Base-by-base conservation (phyloP, 2,797 vertebrate genomes). In the Enteromius argenteus region DNA sequence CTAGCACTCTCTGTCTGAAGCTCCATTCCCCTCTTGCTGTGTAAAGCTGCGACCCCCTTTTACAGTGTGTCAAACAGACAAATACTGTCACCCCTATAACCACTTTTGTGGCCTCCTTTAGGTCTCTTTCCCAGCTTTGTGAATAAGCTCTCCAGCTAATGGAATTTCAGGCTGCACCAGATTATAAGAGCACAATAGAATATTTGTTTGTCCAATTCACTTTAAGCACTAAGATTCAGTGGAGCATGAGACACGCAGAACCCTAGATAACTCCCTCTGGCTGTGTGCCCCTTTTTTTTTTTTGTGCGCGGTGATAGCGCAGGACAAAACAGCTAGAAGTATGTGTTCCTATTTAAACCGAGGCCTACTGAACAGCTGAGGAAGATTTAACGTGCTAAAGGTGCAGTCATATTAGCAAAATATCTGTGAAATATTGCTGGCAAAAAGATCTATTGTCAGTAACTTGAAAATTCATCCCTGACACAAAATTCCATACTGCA, bases 281-380 rank as follows among this genome's bases (percentile, higher is more conserved):
- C 92, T 14, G 66, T 81, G 90, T 68, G 91, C 94, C 92, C 92
- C 85, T 2, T 51, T 67, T 21, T 23, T 56, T n/a, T 37, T 37
- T 37, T 90, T 91, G 83, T 90, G 85, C 82, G 90, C 89, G 91
- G 91, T 30, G 66, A 83, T 90, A 92, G 91, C 35, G 14, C 42
- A 15, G 69, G 68, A 76, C 67, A 82, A 82, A 82, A 84, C 71
- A 79, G 79, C 44, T 46, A 58, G 4, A 58, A 64, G 42, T 80
- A 91, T 90, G 87, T 90, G 84, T 85, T 81, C 27, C 69, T 86
- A 74, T 91, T 89, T 86, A 66, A 85, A 89, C 90, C 90, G 91
- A 95, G 91, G 90, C 79, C 77, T 90, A 86, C 86, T 90, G 91
- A 93, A 93, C 92, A 93, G 93, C 94, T 94, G 94, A 93, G 88